Evolutionary conservation across 2,888 invertebrate species (phyloP), one percentile per base, ranked within the genome.

Genomic region (Lithophane ornitopus): DNA sequence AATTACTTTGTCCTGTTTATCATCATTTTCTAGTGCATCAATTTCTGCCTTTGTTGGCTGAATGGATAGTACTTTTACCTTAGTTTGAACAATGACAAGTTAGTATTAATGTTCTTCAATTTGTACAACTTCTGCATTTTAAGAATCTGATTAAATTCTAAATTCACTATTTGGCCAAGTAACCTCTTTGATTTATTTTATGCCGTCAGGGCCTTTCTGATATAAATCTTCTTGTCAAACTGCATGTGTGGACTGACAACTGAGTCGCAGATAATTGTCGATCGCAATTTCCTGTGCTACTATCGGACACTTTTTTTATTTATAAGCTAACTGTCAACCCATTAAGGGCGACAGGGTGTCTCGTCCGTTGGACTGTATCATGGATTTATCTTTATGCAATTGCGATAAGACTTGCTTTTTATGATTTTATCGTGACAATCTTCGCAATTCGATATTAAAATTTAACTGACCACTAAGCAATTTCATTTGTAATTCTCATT

Each of bases 231-330:
- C 85, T 85, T 85, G 88, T 90, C 90, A 91, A 92, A 78, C 88
- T 71, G 82, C 87, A 89, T 87, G 91, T 87, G 88, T 86, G 91
- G 90, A 92, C 89, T 90, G 90, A 87, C 90, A 91, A 90, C 89
- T 90, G 82, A 84, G 85, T 78, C 81, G 84, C 79, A 91, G 92
- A 93, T 95, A 94, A 95, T 95, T 94, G 94, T 92, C 88, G 91
- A 92, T 92, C 91, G 94, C 93, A 91, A 95, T 95, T 96, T 95
- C 95, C 95, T 95, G 95, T 94, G 92, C 93, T 76, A 93, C 93
- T 92, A 93, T 92, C 92, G 87, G 83, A 91, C 91, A 92, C 92
- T 92, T 94, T 94, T 94, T 94, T 91, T 91, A 89, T 90, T 89
- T 89, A 89, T 87, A 85, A 90, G 87, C 80, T 92, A 91, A 91